phyloP scores from a whole-genome alignment of 2,888 invertebrate species.

The Catocala fraxini region DNA sequence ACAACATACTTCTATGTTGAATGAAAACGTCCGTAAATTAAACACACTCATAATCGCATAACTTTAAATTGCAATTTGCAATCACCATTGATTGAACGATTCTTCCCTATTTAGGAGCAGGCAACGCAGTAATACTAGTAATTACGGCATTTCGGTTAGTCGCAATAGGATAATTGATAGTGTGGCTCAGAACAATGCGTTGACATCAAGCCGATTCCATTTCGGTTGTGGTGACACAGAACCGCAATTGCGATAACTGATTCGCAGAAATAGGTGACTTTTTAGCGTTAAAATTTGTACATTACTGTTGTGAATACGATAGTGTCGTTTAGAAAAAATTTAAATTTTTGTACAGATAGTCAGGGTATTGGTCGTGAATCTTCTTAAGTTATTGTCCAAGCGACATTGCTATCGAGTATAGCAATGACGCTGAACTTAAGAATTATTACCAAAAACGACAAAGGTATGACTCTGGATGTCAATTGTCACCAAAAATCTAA shows the following conservation, averaged over 20 bases:
- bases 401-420: too few species aligned
- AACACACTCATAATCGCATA: conserved; percentile 3
- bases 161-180: conserved; percentile 57
- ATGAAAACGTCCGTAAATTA: background rate
- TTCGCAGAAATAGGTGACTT: conserved; percentile 29
- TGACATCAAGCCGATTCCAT: conserved; percentile 49
- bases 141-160: conserved; percentile 48
- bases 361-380: too few species aligned
- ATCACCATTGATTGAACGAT: conserved; percentile 14
- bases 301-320: background rate
- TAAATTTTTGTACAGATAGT: background rate
- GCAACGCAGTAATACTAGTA: conserved; percentile 36
- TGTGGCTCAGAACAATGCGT: conserved; percentile 50
- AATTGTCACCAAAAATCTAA: too few species aligned
- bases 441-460: too few species aligned
- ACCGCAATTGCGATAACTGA: conserved; percentile 40
- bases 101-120: conserved; percentile 17
- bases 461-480: too few species aligned
- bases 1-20: too few species aligned
- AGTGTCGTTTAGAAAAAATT: background rate
- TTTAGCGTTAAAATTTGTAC: conserved; percentile 22
- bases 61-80: conserved; percentile 1
- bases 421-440: too few species aligned
- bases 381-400: too few species aligned
- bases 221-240: conserved; percentile 44